Evolutionary conservation across 2,888 invertebrate genomes (phyloP).

Genomic region (Caenorhabditis auriculariae): DNA sequence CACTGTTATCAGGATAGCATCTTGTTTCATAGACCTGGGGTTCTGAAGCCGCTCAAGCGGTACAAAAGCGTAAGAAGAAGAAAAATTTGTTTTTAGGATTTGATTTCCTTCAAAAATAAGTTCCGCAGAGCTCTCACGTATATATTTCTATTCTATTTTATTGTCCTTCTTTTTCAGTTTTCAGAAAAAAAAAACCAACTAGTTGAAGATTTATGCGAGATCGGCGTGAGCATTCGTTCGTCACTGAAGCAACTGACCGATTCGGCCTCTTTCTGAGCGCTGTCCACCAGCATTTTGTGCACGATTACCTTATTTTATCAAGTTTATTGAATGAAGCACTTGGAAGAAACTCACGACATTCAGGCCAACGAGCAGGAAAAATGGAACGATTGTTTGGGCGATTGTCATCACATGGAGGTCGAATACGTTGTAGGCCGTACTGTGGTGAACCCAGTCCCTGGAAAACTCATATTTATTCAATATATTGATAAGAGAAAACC

Average conservation of each 20-base stretch:
- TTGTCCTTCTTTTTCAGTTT: too few relatives aligned
- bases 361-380: constrained; percentile 51
- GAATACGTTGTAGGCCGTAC: constrained; percentile 44
- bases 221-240: constrained; percentile 13
- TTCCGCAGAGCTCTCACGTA: too few relatives aligned
- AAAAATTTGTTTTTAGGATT: too few relatives aligned
- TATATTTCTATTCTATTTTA: too few relatives aligned
- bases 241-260: constrained; percentile 14
- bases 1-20: too few relatives aligned
- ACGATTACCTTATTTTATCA: constrained; percentile 3
- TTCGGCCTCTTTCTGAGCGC: constrained; percentile 18
- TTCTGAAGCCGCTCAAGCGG: too few relatives aligned
- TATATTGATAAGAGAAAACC: background rate
- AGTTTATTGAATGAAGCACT: background rate
- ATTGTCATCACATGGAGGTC: constrained; percentile 58
- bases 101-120: too few relatives aligned
- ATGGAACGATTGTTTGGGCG: constrained; percentile 59
- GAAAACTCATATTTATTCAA: background rate
- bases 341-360: constrained; percentile 34
- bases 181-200: constrained; percentile 12
- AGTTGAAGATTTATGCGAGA: constrained; percentile 21
- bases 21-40: too few relatives aligned
- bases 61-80: too few relatives aligned
- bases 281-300: constrained; percentile 24
- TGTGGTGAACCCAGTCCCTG: constrained; percentile 24